Conservation (phyloP, 2,797 vertebrate species). For the Podarcis lilfordi region DNA sequence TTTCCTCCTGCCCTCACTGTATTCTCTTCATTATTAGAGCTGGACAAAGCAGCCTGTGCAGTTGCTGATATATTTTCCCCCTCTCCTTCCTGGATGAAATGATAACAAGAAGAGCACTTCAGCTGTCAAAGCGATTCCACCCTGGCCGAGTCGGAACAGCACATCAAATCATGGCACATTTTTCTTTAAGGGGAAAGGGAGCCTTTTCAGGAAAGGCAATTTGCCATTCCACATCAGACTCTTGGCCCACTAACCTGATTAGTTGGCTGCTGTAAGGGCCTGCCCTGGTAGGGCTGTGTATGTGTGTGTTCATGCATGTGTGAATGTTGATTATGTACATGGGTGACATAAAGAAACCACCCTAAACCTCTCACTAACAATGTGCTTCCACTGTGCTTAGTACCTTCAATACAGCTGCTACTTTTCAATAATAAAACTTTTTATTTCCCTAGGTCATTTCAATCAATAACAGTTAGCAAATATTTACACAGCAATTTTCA, state of each 20-base stretch:
- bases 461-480: background rate
- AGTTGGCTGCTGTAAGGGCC: background rate
- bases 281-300: background rate
- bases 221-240: background rate
- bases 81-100: background rate
- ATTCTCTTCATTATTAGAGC: conserved; percentile 12
- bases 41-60: conserved; percentile 16
- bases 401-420: background rate
- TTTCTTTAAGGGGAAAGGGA: conserved; percentile 22
- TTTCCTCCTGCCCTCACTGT: conserved; percentile 15
- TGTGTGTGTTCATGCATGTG: background rate
- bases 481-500: background rate
- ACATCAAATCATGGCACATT: background rate
- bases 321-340: background rate
- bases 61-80: conserved; percentile 31
- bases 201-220: background rate
- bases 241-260: background rate
- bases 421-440: background rate
- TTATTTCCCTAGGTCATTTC: too few relatives aligned
- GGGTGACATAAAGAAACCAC: background rate
- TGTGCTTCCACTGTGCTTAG: background rate
- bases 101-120: conserved; percentile 30
- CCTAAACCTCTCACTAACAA: background rate
- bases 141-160: background rate
- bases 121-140: conserved; percentile 42